Conservation (phyloP, 53 echinoderm and acorn worm genomes). For the Hippasteria phrygiana region DNA sequence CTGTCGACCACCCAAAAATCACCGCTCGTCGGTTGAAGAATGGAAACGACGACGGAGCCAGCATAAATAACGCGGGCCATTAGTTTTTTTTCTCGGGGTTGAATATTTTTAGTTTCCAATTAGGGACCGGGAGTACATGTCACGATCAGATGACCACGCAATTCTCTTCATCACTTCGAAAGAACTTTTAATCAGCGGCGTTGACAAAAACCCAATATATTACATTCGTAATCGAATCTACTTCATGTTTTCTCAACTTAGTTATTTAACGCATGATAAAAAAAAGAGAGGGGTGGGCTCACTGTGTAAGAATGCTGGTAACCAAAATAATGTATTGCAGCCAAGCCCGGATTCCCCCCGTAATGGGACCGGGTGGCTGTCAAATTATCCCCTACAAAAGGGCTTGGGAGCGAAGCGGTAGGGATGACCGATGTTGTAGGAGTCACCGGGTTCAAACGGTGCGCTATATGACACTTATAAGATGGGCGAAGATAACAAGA, state of each 20-base stretch:
- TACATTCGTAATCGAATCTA: slow-evolving; percentile 11
- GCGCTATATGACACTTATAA: slow-evolving; percentile 34
- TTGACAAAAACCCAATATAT: slow-evolving; percentile 12
- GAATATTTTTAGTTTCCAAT: neutral
- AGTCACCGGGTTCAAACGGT: slow-evolving; percentile 55
- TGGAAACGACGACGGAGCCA: slow-evolving; percentile 5
- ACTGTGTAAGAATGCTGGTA: slow-evolving; percentile 20
- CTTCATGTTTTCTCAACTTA: neutral
- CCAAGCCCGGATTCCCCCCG: no score
- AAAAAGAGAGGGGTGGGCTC: slow-evolving; percentile 26
- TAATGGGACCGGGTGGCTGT: slow-evolving; percentile 6
- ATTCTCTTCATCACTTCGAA: neutral
- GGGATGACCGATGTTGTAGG: slow-evolving; percentile 43
- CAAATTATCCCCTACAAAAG: slow-evolving; percentile 41
- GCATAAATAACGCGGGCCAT: slow-evolving; percentile 36
- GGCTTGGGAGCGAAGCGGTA: neutral
- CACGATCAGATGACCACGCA: neutral
- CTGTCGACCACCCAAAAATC: slow-evolving; percentile 29
- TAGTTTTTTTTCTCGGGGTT: neutral
- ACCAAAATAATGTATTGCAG: slow-evolving; percentile 37
- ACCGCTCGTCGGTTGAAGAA: neutral
- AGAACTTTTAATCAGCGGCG: slow-evolving; percentile 2
- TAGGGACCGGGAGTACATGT: neutral
- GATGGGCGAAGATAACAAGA: neutral
- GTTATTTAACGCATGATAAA: neutral